These are phyloP conservation scores for Scolopax bukidnonensis DNA, from an alignment of 2,797 vertebrate species.

Conservation along the genomic window DNA sequence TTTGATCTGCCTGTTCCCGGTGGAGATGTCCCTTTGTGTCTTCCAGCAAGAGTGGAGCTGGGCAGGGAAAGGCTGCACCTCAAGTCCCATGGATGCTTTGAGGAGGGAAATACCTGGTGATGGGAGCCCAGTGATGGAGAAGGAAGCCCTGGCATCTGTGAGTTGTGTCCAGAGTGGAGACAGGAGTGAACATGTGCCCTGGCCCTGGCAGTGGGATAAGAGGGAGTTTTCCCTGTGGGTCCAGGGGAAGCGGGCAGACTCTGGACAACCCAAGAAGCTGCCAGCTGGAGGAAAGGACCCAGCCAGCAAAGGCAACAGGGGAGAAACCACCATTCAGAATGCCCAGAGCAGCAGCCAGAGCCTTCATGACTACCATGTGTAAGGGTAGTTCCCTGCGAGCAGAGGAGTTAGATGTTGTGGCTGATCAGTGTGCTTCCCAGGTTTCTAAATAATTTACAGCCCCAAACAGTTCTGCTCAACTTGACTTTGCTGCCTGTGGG, in stretches of 20 bases:
- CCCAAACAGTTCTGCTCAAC: background rate
- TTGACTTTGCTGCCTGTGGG: accelerated
- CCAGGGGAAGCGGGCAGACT: accelerated
- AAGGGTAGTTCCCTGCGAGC: background rate
- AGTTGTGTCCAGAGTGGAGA: background rate
- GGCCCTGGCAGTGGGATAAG: background rate
- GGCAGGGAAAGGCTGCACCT: background rate
- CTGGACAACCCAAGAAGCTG: background rate
- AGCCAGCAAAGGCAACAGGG: background rate
- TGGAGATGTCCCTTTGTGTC: background rate
- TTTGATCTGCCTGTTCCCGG: background rate
- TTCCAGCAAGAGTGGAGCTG: background rate
- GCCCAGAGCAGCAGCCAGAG: accelerated
- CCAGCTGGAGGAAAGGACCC: background rate
- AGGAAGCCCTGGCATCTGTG: background rate
- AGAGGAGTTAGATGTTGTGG: background rate
- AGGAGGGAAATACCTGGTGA: background rate
- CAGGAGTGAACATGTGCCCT: accelerated
- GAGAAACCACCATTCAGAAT: background rate
- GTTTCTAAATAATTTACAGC: background rate
- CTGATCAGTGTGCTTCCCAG: background rate
- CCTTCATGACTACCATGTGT: background rate
- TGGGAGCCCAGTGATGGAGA: accelerated
- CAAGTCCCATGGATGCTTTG: accelerated
- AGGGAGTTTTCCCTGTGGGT: accelerated